Evolutionary conservation across 2,888 invertebrate genomes (phyloP).

Genomic region (Agriotes lineatus): DNA sequence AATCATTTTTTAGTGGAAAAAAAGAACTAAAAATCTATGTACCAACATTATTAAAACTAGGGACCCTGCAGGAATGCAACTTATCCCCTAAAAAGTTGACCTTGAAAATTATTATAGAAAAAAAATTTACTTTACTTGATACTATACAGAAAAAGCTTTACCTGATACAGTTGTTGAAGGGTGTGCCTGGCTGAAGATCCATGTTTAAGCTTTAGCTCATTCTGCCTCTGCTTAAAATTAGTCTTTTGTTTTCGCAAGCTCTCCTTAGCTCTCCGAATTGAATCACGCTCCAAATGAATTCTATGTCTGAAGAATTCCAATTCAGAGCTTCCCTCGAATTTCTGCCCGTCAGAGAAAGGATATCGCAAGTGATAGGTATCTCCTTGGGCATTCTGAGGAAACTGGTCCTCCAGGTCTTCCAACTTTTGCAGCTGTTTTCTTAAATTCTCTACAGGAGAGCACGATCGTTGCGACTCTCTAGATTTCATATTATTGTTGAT

Average conservation of each 20-base stretch:
- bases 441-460: conserved; percentile 83
- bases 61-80: too few relatives aligned
- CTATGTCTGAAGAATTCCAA: conserved; percentile 87
- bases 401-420: conserved; percentile 86
- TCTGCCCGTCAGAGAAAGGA: conserved; percentile 78
- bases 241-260: conserved; percentile 77
- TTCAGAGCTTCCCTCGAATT: conserved; percentile 73
- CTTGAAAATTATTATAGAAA: too few relatives aligned
- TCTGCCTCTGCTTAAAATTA: conserved; percentile 76
- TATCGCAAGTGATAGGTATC: conserved; percentile 86
- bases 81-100: too few relatives aligned
- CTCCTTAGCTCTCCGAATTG: conserved; percentile 85
- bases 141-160: too few relatives aligned
- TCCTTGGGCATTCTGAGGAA: conserved; percentile 74
- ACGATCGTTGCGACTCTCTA: conserved; percentile 68
- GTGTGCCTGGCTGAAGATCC: conserved; percentile 68
- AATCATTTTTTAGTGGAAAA: too few relatives aligned
- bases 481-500: conserved; percentile 71
- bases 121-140: too few relatives aligned
- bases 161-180: conserved; percentile 70
- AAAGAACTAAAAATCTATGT: too few relatives aligned
- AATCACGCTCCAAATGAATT: conserved; percentile 84
- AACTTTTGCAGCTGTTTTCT: conserved; percentile 83
- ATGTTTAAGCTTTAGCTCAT: conserved; percentile 66
- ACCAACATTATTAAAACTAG: too few relatives aligned